Evolutionary conservation across 2,888 invertebrate genomes (phyloP), one percentile per base, ranked within the genome.

Genomic region (Ptilodon capucinus): DNA sequence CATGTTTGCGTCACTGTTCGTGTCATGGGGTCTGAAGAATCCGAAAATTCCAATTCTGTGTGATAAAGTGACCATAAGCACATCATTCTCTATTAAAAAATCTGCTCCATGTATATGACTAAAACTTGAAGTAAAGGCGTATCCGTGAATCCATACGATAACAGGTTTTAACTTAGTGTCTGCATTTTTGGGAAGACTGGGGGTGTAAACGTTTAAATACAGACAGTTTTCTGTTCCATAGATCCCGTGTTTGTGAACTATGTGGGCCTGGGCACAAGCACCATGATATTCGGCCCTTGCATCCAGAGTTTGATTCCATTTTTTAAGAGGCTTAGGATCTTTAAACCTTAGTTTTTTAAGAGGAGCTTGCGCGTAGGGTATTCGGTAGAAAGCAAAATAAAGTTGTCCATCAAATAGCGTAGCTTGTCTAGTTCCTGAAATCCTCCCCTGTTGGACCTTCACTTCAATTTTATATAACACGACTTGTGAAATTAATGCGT

Each of bases 191-290:
- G 79, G 79, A 50, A 93, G 62, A 47, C 73, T 72, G 1, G 94
- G 94, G 5, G 93, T 92, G 68, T 93, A 95, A 5, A 95, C 92
- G 71, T 95, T 95, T n/a, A 95, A 65, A 62, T 92, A 92, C 0
- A 95, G 88, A 61, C 95, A 95, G 68, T 93, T 92, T 76, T 93
- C 93, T 40, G 77, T 78, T 5, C 93, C 93, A 66, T 75, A 85
- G 17, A 78, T 17, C 1, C 67, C 74, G 17, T 80, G 58, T 62
- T 81, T 86, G 46, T 88, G 84, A 16, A 81, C 78, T 8, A 90
- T 80, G 50, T 93, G 93, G 0, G 87, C 64, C 76, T 95, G 95
- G 0, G 94, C 93, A 74, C 95, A 95, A 0, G 87, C 76, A 0
- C 87, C 88, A 35, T 78, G 79, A 35, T 76, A 82, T 55, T 78